Base-by-base conservation (phyloP, 2,113 vertebrate genomes). In the Speoplatyrhinus poulsoni region DNA sequence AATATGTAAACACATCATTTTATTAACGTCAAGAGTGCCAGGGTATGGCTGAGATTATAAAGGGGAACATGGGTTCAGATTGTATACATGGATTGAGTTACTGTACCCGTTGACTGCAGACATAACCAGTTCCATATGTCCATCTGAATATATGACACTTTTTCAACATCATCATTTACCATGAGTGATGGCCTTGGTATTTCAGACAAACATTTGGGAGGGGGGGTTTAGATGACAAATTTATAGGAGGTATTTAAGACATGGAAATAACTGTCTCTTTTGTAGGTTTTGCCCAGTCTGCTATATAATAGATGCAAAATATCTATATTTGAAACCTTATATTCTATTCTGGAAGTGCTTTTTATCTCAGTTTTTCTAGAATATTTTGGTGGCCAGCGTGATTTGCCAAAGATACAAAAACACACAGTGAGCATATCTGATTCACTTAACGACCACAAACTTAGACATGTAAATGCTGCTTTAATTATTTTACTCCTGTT, bases 51-150 rank as follows among this genome's bases (percentile, higher is more conserved):
- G 81, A 85, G 73, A 88, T 87, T 81, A 79, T 81, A 72, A 82
- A 84, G 58, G 32, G 32, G 74, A 87, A 76, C 77, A 82, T 53
- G 47, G 83, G 50, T 76, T 74, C 74, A 79, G 75, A 72, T 76
- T 87, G 82, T 88, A 74, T 85, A 87, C 82, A 79, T 76, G 86
- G 82, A 84, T 83, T 76, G 64, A 73, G 79, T 91, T 91, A 89
- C 89, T 85, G 83, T 82, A 86, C 82, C 86, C 81, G 68, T 67
- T 68, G 55, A 83, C 75, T 17, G 13, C 63, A 67, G 76, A 64
- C 81, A 79, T 91, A 91, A 91, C 76, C 33, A 46, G 56, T 91
- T 88, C 86, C 87, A 91, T 82, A 86, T 91, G 87, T 15, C 77
- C 73, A 67, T 75, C 70, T 66, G 77, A 80, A 73, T 66, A 69